Base-by-base conservation (phyloP, 2,888 invertebrate species). In the Cryptocephalus moraei region DNA sequence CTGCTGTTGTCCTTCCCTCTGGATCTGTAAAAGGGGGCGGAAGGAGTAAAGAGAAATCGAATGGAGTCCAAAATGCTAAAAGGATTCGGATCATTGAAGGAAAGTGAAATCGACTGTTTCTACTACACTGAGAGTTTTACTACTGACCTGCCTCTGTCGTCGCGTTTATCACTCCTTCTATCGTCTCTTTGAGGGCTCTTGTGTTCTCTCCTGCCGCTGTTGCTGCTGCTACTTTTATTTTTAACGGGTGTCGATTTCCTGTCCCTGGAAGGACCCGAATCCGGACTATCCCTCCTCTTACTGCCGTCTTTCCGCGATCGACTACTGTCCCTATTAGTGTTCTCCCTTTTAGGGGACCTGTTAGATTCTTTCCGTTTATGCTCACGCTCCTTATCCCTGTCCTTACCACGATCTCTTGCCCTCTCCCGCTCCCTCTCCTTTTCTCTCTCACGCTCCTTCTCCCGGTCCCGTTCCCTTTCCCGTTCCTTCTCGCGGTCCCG, bases 401-500 rank as follows among this genome's bases (percentile, higher is more conserved):
- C 69, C 49, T 58, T 60, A 47, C 67, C 69, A 13, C 66, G 56
- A 57, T 68, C 56, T 52, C 63, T 38, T 64, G 57, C 47, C 58
- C 63, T 54, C 49, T 68, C 66, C 32, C 57, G 58, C 48, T 67
- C 66, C 32, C 56, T 56, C 65, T 57, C 46, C 59, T 62, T 56
- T 48, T 68, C 67, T 13, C 59, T 59, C 49, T 68, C 66, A 34
- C 57, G 57, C 43, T 78, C 75, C 59, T 72, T 73, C 39, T 69
- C 69, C 38, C 75, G 68, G 43, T 78, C 78, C 39, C 75, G 74
- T 51, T 78, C 78, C 8, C 75, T 61, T 49, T 72, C 73, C 32
- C 65, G 62, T 57, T 72, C 71, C 33, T 60, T 58, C 52, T 69
- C 69, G 32, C 62, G 54, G 47, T 70, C 71, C 33, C 64, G 56